A percentile compares a stretch with the other conserved stretches of the same genome.
phyloP scores from a whole-genome alignment of 1,140 invertebrate genomes.

The Lerema accius region DNA sequence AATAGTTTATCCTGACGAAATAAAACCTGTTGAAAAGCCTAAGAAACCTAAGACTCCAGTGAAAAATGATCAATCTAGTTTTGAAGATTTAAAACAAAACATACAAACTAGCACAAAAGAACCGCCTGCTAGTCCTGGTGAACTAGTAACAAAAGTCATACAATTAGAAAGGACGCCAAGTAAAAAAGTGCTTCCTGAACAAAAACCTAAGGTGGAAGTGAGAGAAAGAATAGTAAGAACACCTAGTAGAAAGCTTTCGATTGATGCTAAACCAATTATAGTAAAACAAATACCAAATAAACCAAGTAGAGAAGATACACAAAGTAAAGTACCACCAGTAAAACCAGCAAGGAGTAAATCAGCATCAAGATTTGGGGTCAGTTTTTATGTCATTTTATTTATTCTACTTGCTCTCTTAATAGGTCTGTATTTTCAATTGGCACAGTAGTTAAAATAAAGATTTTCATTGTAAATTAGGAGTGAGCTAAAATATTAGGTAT shows the following conservation, averaged over 20 bases:
- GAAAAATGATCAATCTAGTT: slow-evolving; percentile 54
- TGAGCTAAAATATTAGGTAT: slow-evolving; percentile 18
- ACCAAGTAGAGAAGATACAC: slow-evolving; percentile 52
- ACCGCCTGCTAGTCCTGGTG: slow-evolving; percentile 48
- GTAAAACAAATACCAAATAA: slow-evolving; percentile 52
- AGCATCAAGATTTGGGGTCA: slow-evolving; percentile 79
- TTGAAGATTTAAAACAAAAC: slow-evolving; percentile 50
- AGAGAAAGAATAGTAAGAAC: slow-evolving; percentile 75
- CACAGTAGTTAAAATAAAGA: slow-evolving; percentile 34
- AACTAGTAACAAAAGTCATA: slow-evolving; percentile 72
- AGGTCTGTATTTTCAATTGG: slow-evolving; percentile 62
- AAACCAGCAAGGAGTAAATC: slow-evolving; percentile 81
- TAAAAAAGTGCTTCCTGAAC: slow-evolving; percentile 64
- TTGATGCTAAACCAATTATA: slow-evolving; percentile 57
- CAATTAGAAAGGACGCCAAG: slow-evolving; percentile 75
- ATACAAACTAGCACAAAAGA: slow-evolving; percentile 37
- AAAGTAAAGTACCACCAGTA: slow-evolving; percentile 70
- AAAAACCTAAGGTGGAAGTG: slow-evolving; percentile 71
- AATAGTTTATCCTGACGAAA: slow-evolving; percentile 67
- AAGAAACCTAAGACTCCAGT: slow-evolving; percentile 50
- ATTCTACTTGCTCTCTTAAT: slow-evolving; percentile 68
- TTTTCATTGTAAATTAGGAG: slow-evolving; percentile 33
- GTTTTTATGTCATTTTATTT: slow-evolving; percentile 72
- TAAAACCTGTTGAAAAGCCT: slow-evolving; percentile 43
- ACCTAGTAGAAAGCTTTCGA: slow-evolving; percentile 64